Evolutionary conservation across 2,113 vertebrate species (phyloP).

Genomic region (Passer montanus): DNA sequence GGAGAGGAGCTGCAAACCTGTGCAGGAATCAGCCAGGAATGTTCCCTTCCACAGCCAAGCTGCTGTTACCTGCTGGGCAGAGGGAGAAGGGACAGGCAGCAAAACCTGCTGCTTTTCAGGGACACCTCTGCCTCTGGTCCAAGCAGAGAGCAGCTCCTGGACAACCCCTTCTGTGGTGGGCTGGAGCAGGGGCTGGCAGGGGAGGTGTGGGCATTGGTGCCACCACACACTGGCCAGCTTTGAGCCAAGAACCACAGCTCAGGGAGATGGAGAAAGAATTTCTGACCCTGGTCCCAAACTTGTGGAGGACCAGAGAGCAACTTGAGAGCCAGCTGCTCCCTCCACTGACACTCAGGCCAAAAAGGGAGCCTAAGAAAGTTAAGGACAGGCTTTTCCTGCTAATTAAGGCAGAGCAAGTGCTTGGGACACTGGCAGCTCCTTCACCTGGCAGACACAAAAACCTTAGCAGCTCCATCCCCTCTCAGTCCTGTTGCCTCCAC

Average conservation of each 20-base stretch:
- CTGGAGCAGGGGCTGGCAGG: not conserved
- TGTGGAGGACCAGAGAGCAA: not conserved
- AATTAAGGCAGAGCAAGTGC: not conserved
- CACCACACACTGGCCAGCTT: not conserved
- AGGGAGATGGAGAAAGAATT: not conserved
- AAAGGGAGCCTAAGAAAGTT: not conserved
- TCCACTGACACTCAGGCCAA: fast-evolving
- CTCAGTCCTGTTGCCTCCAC: not conserved
- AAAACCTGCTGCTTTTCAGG: not conserved
- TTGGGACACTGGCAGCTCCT: not conserved
- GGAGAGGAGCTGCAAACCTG: not conserved
- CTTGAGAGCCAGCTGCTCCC: not conserved
- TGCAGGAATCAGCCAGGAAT: not conserved
- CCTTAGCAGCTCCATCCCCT: not conserved
- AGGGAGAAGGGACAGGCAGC: not conserved
- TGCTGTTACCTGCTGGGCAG: not conserved
- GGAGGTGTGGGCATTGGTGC: not conserved
- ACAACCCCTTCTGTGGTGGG: not conserved
- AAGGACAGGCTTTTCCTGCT: not conserved
- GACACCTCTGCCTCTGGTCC: fast-evolving
- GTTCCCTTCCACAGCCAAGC: not conserved
- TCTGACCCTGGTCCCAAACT: not conserved
- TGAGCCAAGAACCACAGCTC: fast-evolving
- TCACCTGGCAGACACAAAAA: not conserved
- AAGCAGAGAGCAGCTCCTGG: not conserved